phyloP scores from a whole-genome alignment of 2,113 vertebrate species.

The Acanthisitta chloris region DNA sequence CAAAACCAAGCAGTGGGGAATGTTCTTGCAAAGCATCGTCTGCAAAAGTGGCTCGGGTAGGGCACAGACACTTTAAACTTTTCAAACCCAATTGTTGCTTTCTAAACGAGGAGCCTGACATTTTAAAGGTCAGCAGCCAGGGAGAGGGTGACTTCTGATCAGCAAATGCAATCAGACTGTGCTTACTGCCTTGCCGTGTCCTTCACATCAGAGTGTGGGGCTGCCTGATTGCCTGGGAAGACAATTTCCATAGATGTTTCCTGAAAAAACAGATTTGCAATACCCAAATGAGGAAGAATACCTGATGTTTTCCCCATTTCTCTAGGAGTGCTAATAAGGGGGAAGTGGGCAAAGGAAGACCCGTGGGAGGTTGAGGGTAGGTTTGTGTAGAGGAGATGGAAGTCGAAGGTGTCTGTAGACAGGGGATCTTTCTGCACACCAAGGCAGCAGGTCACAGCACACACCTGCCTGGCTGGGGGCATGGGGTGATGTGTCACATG shows the following conservation, averaged over 20 bases:
- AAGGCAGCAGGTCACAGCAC: background rate
- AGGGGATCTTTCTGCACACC: background rate
- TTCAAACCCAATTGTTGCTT: background rate
- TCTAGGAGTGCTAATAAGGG: background rate
- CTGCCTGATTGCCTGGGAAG: background rate
- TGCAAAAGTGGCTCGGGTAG: background rate
- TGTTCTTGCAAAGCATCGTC: background rate
- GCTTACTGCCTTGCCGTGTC: background rate
- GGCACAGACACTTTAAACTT: background rate
- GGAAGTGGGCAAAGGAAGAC: rapidly evolving
- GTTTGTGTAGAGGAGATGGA: background rate
- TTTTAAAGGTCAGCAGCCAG: constrained; percentile 43
- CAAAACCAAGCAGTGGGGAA: background rate
- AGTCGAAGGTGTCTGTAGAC: background rate
- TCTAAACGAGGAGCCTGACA: constrained; percentile 36
- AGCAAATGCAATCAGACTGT: background rate
- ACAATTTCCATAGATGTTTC: background rate
- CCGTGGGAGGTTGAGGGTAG: background rate
- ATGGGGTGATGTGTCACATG: rapidly evolving
- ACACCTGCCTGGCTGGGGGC: background rate
- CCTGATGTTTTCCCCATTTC: background rate
- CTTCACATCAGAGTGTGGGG: background rate
- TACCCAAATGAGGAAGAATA: background rate
- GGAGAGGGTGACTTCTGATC: background rate
- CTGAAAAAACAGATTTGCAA: background rate